Conservation (phyloP, 2,888 invertebrate genomes). For the Acronicta psi region DNA sequence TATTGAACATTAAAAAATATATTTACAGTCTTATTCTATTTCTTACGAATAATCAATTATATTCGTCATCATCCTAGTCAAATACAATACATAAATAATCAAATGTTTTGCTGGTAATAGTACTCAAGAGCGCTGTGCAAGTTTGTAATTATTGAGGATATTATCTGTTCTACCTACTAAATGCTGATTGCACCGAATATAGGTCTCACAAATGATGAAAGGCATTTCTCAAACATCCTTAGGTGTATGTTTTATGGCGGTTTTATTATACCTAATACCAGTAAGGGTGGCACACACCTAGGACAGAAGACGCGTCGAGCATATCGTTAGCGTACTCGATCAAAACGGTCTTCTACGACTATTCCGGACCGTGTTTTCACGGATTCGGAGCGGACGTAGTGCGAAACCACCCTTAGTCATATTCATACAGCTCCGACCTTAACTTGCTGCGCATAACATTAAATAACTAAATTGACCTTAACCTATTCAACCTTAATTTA, state of each 20-base stretch:
- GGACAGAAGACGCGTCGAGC: too few relatives aligned
- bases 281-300: too few relatives aligned
- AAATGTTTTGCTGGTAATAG: conserved; percentile 14
- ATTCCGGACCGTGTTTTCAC: too few relatives aligned
- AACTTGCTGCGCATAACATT: neutral
- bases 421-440: conserved; percentile 39
- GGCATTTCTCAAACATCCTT: conserved; percentile 6
- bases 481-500: conserved; percentile 8
- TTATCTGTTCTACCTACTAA: neutral
- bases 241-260: too few relatives aligned
- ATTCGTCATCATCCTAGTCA: conserved; percentile 34
- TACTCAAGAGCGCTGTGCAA: neutral
- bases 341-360: too few relatives aligned
- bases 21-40: conserved; percentile 76
- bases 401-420: too few relatives aligned
- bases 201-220: neutral
- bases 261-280: too few relatives aligned
- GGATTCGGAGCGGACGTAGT: too few relatives aligned
- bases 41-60: conserved; percentile 52
- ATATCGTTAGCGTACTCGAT: too few relatives aligned
- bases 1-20: conserved; percentile 80
- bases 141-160: neutral
- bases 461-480: conserved; percentile 16
- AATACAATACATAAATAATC: conserved; percentile 11
- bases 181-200: neutral